Conservation (phyloP, 2,888 invertebrate genomes). For the Omphaloscelis lunosa region DNA sequence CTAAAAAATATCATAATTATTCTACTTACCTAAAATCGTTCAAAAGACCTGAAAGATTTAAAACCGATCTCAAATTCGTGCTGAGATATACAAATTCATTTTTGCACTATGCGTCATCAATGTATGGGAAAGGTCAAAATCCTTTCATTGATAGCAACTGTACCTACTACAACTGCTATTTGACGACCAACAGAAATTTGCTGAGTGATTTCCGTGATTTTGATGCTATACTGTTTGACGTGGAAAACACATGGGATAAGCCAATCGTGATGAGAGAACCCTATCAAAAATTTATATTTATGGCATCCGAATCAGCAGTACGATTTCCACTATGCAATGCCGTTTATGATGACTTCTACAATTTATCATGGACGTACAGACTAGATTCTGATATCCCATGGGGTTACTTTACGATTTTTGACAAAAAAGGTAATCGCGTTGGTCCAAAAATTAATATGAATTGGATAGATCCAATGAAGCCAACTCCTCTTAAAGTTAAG, state of each 20-base stretch:
- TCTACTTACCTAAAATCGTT: slow-evolving; percentile 65
- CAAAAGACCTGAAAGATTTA: slow-evolving; percentile 71
- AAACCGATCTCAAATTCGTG: slow-evolving; percentile 80
- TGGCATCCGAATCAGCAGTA: slow-evolving; percentile 78
- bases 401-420: slow-evolving; percentile 74
- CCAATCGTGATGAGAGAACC: slow-evolving; percentile 75
- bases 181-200: slow-evolving; percentile 78
- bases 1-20: slow-evolving; percentile 67
- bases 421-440: slow-evolving; percentile 73
- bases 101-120: slow-evolving; percentile 66
- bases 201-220: slow-evolving; percentile 79
- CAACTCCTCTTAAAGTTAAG: slow-evolving; percentile 69
- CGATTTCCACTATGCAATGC: slow-evolving; percentile 76
- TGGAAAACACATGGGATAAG: slow-evolving; percentile 79
- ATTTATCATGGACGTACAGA: slow-evolving; percentile 83
- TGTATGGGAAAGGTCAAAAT: slow-evolving; percentile 74
- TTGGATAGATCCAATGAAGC: slow-evolving; percentile 75
- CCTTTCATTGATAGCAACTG: slow-evolving; percentile 79
- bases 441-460: slow-evolving; percentile 82
- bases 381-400: slow-evolving; percentile 81
- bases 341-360: slow-evolving; percentile 78
- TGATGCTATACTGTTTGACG: slow-evolving; percentile 90
- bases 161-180: slow-evolving; percentile 83
- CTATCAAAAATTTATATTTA: slow-evolving; percentile 88
- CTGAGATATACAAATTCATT: slow-evolving; percentile 77